These are phyloP conservation scores for Teleogryllus oceanicus DNA, from an alignment of 2,888 invertebrate species.

Conservation along the genomic window DNA sequence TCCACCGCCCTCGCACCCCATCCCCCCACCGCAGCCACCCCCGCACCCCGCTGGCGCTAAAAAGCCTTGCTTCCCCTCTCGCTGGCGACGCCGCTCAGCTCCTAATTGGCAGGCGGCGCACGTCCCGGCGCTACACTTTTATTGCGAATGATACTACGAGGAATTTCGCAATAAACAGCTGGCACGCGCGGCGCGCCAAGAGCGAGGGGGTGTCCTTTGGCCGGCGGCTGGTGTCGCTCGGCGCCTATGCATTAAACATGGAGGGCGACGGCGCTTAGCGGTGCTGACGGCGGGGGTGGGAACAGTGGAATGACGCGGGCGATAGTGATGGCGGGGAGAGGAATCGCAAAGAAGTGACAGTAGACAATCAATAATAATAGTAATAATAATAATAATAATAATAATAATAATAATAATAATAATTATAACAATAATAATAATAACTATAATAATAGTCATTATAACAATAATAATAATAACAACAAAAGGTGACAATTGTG, in stretches of 20 bases:
- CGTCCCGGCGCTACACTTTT: constrained; percentile 7
- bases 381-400: no score
- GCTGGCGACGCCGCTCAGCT: no score
- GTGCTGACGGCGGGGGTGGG: background rate
- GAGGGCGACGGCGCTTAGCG: background rate
- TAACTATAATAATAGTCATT: no score
- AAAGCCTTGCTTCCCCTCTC: background rate
- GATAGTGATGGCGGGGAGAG: no score
- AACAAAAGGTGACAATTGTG: no score
- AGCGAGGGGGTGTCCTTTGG: background rate
- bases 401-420: no score
- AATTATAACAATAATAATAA: no score
- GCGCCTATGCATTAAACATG: background rate
- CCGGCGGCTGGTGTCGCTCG: no score
- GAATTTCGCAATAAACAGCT: constrained; percentile 21
- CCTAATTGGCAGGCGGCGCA: background rate
- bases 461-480: no score
- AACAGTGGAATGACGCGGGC: background rate
- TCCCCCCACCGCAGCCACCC: background rate
- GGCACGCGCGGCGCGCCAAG: background rate
- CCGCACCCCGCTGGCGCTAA: background rate
- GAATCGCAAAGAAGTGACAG: no score
- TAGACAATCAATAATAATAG: no score
- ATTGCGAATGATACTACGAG: constrained; percentile 19
- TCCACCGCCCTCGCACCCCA: background rate